These are phyloP conservation scores for Atta colombica DNA, from an alignment of 1,140 invertebrate species.

Conservation along the genomic window DNA sequence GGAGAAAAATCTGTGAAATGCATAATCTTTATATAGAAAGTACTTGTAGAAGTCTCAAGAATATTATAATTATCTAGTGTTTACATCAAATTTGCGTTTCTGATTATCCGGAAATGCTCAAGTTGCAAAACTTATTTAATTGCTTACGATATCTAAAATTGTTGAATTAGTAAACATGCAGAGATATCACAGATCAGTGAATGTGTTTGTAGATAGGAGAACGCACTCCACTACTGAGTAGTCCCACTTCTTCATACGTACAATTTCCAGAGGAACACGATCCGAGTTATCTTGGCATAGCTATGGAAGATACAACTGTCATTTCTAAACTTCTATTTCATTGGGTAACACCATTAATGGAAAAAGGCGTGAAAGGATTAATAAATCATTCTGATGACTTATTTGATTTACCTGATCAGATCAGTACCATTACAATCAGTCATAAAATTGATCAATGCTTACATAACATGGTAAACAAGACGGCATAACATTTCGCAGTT, in stretches of 20 bases:
- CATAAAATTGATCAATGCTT: constrained; percentile 87
- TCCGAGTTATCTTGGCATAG: constrained; percentile 91
- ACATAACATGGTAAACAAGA: constrained; percentile 72
- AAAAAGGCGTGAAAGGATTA: constrained; percentile 92
- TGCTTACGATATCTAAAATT: constrained; percentile 57
- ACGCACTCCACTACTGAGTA: constrained; percentile 82
- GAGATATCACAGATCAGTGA: constrained; percentile 59
- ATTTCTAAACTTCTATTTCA: constrained; percentile 93
- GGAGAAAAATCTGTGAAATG: too few relatives aligned
- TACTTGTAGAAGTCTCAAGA: too few relatives aligned
- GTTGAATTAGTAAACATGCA: constrained; percentile 66
- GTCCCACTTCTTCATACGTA: constrained; percentile 86
- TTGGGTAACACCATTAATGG: constrained; percentile 95
- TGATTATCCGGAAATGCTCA: constrained; percentile 12
- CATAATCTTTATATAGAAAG: too few relatives aligned
- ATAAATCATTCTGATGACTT: constrained; percentile 93
- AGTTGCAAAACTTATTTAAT: constrained; percentile 30
- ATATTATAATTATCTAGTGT: constrained; percentile 6
- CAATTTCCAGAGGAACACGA: constrained; percentile 90
- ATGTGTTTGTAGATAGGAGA: constrained; percentile 84
- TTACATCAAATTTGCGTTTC: constrained; percentile 65
- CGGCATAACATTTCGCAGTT: constrained; percentile 41
- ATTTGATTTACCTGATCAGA: constrained; percentile 92
- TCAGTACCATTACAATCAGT: constrained; percentile 89
- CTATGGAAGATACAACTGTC: constrained; percentile 91